Evolutionary conservation across 2,888 invertebrate genomes (phyloP).

Genomic region (Chirona hameri): DNA sequence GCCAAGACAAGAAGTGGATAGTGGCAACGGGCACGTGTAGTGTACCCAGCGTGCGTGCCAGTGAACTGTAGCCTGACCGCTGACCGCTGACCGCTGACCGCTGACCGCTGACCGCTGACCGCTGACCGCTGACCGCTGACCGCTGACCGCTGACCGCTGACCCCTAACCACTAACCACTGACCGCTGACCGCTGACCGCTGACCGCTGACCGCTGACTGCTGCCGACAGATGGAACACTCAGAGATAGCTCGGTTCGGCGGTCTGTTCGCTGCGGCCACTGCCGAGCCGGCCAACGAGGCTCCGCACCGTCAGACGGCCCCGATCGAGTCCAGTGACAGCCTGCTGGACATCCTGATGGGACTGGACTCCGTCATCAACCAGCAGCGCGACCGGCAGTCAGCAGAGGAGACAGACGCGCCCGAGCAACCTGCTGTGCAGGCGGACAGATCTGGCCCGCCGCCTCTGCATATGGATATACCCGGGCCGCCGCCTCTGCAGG

Average conservation of each 20-base stretch:
- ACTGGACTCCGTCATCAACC: background rate
- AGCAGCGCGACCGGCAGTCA: background rate
- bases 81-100: too few species aligned
- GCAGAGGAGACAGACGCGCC: background rate
- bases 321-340: constrained; percentile 12
- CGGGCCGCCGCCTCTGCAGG: background rate
- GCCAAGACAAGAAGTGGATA: too few species aligned
- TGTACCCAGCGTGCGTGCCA: too few species aligned
- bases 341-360: constrained; percentile 25
- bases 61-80: too few species aligned
- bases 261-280: background rate
- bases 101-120: too few species aligned
- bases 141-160: too few species aligned
- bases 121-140: too few species aligned
- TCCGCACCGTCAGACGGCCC: background rate
- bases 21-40: too few species aligned
- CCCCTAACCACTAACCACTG: too few species aligned
- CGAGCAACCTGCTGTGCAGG: background rate
- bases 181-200: too few species aligned
- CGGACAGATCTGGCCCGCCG: background rate
- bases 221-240: background rate
- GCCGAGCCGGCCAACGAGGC: background rate
- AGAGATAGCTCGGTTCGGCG: background rate
- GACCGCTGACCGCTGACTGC: background rate
- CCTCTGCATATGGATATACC: too few species aligned